phyloP scores from a whole-genome alignment of 2,113 vertebrate species.

The Taxidea taxus region DNA sequence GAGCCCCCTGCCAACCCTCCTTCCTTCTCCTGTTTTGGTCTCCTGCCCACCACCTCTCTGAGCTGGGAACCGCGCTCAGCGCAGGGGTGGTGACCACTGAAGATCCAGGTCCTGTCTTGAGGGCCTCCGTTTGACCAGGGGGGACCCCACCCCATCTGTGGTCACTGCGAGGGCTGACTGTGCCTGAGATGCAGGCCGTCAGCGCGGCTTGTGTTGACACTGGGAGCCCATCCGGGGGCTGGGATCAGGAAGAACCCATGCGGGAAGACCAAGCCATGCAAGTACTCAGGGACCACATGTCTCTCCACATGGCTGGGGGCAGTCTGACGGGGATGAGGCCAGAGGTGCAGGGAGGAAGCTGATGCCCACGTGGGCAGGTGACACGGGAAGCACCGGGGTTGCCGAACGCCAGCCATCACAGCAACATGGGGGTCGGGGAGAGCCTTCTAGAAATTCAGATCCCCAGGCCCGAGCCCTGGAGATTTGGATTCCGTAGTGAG shows the following conservation, averaged over 20 bases:
- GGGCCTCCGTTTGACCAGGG: neutral
- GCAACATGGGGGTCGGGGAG: neutral
- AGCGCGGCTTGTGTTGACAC: neutral
- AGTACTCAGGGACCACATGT: neutral
- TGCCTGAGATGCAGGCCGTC: neutral
- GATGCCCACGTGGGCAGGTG: neutral
- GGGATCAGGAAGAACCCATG: neutral
- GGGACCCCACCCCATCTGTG: neutral
- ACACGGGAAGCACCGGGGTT: neutral
- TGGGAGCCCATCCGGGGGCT: neutral
- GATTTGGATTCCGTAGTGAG: neutral
- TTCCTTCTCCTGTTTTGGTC: neutral
- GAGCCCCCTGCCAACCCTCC: neutral
- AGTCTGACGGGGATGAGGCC: neutral
- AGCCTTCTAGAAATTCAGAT: neutral
- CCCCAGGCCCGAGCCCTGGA: neutral
- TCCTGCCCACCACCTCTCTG: neutral
- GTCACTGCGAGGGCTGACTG: rapidly evolving
- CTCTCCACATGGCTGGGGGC: neutral
- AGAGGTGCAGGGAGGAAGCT: neutral
- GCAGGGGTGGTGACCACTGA: neutral
- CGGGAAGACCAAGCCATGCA: neutral
- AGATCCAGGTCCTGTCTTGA: neutral
- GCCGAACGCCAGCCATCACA: neutral
- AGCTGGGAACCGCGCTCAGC: neutral